Conservation (phyloP, 2,888 invertebrate species). For the Caenorhabditis becei region DNA sequence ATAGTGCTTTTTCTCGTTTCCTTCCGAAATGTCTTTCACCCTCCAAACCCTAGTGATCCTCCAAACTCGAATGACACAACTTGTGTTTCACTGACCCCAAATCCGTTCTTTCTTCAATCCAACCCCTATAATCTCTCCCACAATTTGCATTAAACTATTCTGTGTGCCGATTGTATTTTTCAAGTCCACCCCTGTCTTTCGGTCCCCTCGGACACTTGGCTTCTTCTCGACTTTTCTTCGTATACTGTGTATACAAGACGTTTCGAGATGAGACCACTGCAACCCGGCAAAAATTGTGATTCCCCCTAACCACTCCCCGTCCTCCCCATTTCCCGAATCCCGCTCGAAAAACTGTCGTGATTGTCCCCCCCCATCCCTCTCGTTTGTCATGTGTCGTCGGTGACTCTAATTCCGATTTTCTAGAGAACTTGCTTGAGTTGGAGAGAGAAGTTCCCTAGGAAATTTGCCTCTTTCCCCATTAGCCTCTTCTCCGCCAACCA, state of each 20-base stretch:
- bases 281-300: conserved; percentile 41
- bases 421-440: conserved; percentile 12
- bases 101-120: conserved; percentile 31
- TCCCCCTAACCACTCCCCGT: conserved; percentile 25
- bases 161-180: conserved; percentile 26
- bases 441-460: conserved; percentile 4
- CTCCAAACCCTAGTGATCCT: conserved; percentile 40
- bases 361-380: background rate
- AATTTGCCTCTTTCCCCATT: background rate
- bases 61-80: background rate
- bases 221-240: background rate
- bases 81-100: conserved; percentile 15
- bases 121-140: conserved; percentile 26
- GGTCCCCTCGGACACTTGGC: background rate
- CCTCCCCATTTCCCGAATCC: conserved; percentile 16
- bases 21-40: conserved; percentile 48
- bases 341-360: conserved; percentile 45
- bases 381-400: conserved; percentile 45
- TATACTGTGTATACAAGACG: background rate
- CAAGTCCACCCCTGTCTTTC: conserved; percentile 34
- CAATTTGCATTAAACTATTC: background rate
- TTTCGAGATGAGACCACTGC: background rate
- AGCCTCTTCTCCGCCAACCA: conserved; percentile 38
- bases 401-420: conserved; percentile 55
- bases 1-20: conserved; percentile 23